Evolutionary conservation across 2,888 invertebrate species (phyloP).

Genomic region (Macropis europaea): DNA sequence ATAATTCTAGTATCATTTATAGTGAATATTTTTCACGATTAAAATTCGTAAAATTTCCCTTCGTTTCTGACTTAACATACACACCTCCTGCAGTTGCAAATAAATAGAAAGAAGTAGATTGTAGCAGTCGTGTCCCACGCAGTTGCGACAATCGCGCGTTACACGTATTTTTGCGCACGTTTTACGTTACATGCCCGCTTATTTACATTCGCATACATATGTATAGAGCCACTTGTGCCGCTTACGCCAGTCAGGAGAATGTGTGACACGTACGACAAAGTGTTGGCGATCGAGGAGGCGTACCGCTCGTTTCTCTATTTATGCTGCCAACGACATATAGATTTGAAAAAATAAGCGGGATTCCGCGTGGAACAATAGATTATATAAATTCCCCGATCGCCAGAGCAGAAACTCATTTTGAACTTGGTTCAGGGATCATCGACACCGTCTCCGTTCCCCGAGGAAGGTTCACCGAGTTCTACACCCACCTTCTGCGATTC

Average conservation of each 20-base stretch:
- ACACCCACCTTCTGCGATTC: no score
- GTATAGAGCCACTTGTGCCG: slow-evolving; percentile 44
- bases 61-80: no score
- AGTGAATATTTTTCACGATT: no score
- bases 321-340: neutral
- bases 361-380: neutral
- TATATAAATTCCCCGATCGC: neutral
- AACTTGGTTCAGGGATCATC: no score
- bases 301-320: slow-evolving; percentile 29
- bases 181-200: slow-evolving; percentile 25
- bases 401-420: no score
- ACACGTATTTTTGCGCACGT: slow-evolving; percentile 23
- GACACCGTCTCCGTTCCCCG: no score
- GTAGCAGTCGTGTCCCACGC: neutral
- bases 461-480: no score
- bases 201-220: slow-evolving; percentile 54
- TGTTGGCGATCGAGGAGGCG: slow-evolving; percentile 32
- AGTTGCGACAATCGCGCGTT: neutral
- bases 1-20: no score
- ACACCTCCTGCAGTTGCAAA: no score
- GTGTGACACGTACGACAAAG: slow-evolving; percentile 35
- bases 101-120: neutral
- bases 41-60: no score
- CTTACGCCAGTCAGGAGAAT: slow-evolving; percentile 46
- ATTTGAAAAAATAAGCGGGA: neutral